These are phyloP conservation scores for Fabriciana adippe DNA, from an alignment of 2,888 invertebrate genomes.

Conservation along the genomic window DNA sequence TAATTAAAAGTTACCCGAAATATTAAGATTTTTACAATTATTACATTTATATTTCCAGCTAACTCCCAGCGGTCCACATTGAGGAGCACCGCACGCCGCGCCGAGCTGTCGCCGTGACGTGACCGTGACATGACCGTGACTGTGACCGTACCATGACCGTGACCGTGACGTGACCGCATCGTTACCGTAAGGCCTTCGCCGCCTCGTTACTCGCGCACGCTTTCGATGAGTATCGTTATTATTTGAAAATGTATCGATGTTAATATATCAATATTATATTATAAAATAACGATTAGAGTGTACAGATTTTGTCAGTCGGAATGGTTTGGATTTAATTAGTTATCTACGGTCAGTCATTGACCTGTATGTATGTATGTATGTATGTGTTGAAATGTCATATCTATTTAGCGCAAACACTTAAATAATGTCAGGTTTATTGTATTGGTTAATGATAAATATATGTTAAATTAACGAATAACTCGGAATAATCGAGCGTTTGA, in stretches of 20 bases:
- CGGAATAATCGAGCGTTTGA: neutral
- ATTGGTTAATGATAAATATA: neutral
- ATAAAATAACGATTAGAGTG: constrained; percentile 14
- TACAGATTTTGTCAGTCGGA: constrained; percentile 12
- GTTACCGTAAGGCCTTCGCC: constrained; percentile 16
- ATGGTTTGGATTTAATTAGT: constrained; percentile 8
- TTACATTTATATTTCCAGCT: constrained; percentile 18
- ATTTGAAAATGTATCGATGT: constrained; percentile 19
- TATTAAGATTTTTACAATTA: no score
- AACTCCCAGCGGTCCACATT: constrained; percentile 35
- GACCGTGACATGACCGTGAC: constrained; percentile 35
- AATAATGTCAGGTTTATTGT: neutral
- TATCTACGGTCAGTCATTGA: constrained; percentile 1
- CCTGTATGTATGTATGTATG: neutral
- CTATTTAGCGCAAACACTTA: constrained; percentile 4
- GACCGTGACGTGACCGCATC: constrained; percentile 15
- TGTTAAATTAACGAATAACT: neutral
- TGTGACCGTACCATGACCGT: constrained; percentile 35
- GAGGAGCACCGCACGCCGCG: constrained; percentile 29
- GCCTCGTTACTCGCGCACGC: constrained; percentile 17
- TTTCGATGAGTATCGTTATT: constrained; percentile 13
- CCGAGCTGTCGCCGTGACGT: constrained; percentile 56
- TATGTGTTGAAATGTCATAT: neutral
- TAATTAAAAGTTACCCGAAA: no score
- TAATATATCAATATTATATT: constrained; percentile 7